These are phyloP conservation scores for Fulmarus glacialis DNA, from an alignment of 2,113 vertebrate genomes.

Conservation along the genomic window DNA sequence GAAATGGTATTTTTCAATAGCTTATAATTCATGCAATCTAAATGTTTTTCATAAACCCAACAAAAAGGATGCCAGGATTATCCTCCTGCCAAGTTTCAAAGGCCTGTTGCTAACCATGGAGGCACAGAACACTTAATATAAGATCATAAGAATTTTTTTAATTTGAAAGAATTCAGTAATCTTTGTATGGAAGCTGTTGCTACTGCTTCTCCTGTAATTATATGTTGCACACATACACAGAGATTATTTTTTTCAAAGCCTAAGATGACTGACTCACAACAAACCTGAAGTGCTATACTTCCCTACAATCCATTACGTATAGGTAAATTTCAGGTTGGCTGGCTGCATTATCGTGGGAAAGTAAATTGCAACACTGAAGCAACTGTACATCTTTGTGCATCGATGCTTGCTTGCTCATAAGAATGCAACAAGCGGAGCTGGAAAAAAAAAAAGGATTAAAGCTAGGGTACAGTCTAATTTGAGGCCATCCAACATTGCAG, in stretches of 20 bases:
- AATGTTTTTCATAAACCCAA: background rate
- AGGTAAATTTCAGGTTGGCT: background rate
- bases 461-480: background rate
- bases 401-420: background rate
- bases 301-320: background rate
- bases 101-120: background rate
- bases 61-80: background rate
- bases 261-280: background rate
- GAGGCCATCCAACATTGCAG: background rate
- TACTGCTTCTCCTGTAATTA: slow-evolving; percentile 4
- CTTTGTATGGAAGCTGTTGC: background rate
- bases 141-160: background rate
- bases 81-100: background rate
- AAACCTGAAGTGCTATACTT: background rate
- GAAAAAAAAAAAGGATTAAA: background rate
- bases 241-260: background rate
- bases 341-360: background rate
- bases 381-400: background rate
- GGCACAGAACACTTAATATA: background rate
- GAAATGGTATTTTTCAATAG: background rate
- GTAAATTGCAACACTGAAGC: background rate
- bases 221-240: background rate
- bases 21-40: background rate
- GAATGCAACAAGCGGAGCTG: background rate
- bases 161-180: slow-evolving; percentile 3